Conservation (phyloP, 2,113 vertebrate genomes). For the Callorhinus ursinus region DNA sequence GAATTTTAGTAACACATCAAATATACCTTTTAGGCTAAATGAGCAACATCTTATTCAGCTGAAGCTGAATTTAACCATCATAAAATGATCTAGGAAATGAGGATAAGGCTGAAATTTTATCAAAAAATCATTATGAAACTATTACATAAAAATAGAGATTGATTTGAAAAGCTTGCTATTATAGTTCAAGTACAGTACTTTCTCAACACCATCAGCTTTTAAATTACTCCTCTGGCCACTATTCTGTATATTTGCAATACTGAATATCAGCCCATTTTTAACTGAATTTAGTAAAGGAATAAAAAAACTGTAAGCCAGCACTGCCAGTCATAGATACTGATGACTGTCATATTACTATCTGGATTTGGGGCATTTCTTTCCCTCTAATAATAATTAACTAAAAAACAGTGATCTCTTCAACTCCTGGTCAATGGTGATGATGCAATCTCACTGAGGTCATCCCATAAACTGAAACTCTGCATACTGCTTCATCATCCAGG, state of each 20-base stretch:
- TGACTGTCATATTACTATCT: too few species aligned
- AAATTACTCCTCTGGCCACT: neutral
- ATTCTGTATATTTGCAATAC: neutral
- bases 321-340: too few species aligned
- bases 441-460: too few species aligned
- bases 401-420: too few species aligned
- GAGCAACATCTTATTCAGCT: neutral
- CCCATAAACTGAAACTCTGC: too few species aligned
- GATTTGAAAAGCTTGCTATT: neutral
- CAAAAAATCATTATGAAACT: neutral
- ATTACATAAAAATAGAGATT: neutral
- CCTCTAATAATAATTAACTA: too few species aligned
- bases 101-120: neutral
- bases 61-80: neutral
- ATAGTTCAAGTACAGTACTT: neutral
- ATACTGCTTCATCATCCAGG: too few species aligned
- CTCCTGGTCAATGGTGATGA: too few species aligned
- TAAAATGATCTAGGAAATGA: neutral
- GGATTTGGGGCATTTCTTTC: too few species aligned
- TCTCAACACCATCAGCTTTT: neutral
- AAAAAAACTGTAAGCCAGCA: too few species aligned
- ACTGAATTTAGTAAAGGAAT: too few species aligned
- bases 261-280: neutral
- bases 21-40: neutral
- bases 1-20: neutral